A percentile compares a stretch with the other conserved stretches of the same genome.
Conservation (phyloP, 2,888 invertebrate genomes). For the Troilus luridus region DNA sequence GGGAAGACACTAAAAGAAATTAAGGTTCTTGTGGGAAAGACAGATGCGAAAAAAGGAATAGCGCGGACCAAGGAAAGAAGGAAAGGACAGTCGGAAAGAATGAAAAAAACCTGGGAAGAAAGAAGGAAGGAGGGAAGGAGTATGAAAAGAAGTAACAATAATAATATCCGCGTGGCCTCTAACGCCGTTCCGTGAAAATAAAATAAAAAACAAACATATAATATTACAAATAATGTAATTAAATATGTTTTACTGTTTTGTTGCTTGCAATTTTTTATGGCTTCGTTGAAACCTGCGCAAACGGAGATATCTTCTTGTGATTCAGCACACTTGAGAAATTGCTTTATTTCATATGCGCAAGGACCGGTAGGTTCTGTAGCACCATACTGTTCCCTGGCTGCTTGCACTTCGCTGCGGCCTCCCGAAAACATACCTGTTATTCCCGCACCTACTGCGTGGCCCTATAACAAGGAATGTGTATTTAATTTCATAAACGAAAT, state of each 20-base stretch:
- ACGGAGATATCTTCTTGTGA: slow-evolving; percentile 89
- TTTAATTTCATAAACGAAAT: neutral
- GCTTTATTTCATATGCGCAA: slow-evolving; percentile 94
- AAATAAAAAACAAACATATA: neutral
- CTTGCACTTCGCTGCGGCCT: slow-evolving; percentile 24
- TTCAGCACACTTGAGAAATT: slow-evolving; percentile 95
- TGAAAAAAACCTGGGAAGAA: too few relatives aligned
- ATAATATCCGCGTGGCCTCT: too few relatives aligned
- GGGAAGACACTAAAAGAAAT: too few relatives aligned
- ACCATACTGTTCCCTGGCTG: slow-evolving; percentile 44
- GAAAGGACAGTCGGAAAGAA: too few relatives aligned
- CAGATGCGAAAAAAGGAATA: too few relatives aligned
- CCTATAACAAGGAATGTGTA: slow-evolving; percentile 12
- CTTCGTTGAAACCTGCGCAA: slow-evolving; percentile 97
- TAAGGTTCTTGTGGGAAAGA: too few relatives aligned
- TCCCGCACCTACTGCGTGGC: slow-evolving; percentile 54
- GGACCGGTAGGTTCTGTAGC: slow-evolving; percentile 77
- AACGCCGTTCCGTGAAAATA: neutral
- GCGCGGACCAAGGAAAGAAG: too few relatives aligned
- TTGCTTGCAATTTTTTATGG: slow-evolving; percentile 92
- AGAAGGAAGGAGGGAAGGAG: too few relatives aligned
- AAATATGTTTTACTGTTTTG: slow-evolving; percentile 74
- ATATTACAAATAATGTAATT: neutral
- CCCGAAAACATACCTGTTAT: slow-evolving; percentile 48
- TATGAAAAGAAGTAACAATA: too few relatives aligned